Base-by-base conservation (phyloP, 2,888 invertebrate genomes). In the Tolmerus cingulatus region DNA sequence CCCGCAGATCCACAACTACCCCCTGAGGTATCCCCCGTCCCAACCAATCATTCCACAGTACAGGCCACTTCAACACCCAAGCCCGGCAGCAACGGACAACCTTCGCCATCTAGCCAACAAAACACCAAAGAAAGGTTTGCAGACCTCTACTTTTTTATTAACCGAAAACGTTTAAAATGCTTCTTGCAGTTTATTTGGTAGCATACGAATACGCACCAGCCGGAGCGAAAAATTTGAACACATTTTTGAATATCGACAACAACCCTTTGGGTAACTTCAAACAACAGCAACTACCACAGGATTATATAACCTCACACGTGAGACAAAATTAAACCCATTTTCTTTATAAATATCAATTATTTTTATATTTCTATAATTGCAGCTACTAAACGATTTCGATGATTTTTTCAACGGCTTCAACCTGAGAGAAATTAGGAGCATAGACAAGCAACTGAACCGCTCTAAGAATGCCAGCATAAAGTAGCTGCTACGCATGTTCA, bases 311-410 rank as follows among this genome's bases (percentile, higher is more conserved):
- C 23, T 87, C 89, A 43, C 89, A 89, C 37, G 90, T 90, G 79
- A 23, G 19, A n/a, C 51, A 40, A 40, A 40, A 12, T 16, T 8
- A 1, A 82, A 23, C 27, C 27, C 79, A 4, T n/a, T 51, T 85
- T 78, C 27, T 12, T 82, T 51, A 43, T n/a, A n/a, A n/a, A 34
- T 19, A 88, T 27, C 8, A 51, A 23, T 78, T 88, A 3, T 86
- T 87, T 86, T 86, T 37, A 55, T 87, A 88, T 87, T 37, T 77
- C 66, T 46, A 9, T n/a, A 23, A 51, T 90, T 90, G 5, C 88
- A 92, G 92, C 90, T 92, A 82, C 91, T 91, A 86, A 91, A 91
- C 81, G 92, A 92, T 87, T 92, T 92, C 87, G 91, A 92, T 88
- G 90, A 91, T 88, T 89, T 92, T 85, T 90, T 92, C 82, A 91